Evolutionary conservation across 2,113 vertebrate genomes (phyloP).

Genomic region (Mormyrus iriodes): DNA sequence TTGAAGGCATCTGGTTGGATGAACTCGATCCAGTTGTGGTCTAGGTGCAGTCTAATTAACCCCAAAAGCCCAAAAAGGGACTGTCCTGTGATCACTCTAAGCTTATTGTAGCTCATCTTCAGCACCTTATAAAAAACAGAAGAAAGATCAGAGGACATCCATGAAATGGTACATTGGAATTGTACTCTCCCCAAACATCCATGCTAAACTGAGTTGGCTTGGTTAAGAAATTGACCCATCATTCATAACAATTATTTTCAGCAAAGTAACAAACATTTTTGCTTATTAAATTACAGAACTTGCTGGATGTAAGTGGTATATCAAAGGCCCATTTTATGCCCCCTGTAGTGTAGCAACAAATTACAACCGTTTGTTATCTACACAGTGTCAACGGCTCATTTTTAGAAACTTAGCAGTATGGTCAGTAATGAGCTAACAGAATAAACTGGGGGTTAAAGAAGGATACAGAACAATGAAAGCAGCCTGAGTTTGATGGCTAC

Average conservation of each 20-base stretch:
- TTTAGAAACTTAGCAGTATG: not conserved
- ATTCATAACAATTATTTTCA: not conserved
- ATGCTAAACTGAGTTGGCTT: not conserved
- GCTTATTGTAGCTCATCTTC: slow-evolving; percentile 89
- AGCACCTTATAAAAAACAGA: slow-evolving; percentile 63
- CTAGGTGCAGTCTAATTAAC: slow-evolving; percentile 75
- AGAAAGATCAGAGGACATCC: not conserved
- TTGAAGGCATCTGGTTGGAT: slow-evolving; percentile 79
- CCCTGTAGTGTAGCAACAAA: not conserved
- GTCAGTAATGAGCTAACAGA: not conserved
- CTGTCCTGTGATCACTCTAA: slow-evolving; percentile 59
- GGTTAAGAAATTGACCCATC: not conserved
- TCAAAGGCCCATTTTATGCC: not conserved
- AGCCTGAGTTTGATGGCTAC: not conserved
- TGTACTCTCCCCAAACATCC: not conserved
- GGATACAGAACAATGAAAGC: not conserved
- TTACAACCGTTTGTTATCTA: not conserved
- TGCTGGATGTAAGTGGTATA: not conserved
- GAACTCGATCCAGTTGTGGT: slow-evolving; percentile 82
- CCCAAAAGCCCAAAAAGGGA: slow-evolving; percentile 70
- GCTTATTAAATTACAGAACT: not conserved
- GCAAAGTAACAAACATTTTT: not conserved
- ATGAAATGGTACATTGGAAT: not conserved
- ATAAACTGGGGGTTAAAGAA: not conserved
- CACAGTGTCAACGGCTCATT: not conserved